These are phyloP conservation scores for Megalopta genalis DNA, from an alignment of 1,140 invertebrate genomes.

Conservation along the genomic window DNA sequence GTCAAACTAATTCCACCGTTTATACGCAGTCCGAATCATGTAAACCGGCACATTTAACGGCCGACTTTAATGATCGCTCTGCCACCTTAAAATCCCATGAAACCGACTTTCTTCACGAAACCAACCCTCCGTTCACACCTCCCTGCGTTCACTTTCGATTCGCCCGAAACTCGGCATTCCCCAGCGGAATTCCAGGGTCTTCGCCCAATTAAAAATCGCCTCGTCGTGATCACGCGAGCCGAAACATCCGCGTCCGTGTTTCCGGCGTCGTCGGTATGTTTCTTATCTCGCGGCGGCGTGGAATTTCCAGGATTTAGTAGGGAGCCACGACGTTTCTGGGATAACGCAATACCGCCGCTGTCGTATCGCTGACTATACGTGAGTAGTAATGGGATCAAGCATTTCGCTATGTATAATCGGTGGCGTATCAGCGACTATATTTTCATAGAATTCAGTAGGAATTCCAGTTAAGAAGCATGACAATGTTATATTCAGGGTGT, in stretches of 20 bases:
- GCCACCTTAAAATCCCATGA: too few species aligned
- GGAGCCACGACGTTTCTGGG: slow-evolving; percentile 12
- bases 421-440: too few species aligned
- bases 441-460: too few species aligned
- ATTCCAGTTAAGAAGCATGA: too few species aligned
- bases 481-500: too few species aligned
- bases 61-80: too few species aligned
- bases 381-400: too few species aligned
- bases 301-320: slow-evolving; percentile 51
- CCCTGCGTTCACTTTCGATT: not conserved
- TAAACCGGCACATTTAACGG: too few species aligned
- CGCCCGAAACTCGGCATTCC: not conserved
- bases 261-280: slow-evolving; percentile 13
- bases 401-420: too few species aligned
- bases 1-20: too few species aligned
- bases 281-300: slow-evolving; percentile 30
- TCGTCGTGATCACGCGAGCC: not conserved
- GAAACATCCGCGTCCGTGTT: slow-evolving; percentile 15
- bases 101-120: not conserved
- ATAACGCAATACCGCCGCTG: slow-evolving; percentile 44
- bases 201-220: slow-evolving; percentile 2
- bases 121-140: slow-evolving; percentile 5
- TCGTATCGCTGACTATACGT: slow-evolving; percentile 26
- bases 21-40: too few species aligned
- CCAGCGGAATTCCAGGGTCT: not conserved